Base-by-base conservation (phyloP, 2,113 vertebrate species). In the Sprattus sprattus region DNA sequence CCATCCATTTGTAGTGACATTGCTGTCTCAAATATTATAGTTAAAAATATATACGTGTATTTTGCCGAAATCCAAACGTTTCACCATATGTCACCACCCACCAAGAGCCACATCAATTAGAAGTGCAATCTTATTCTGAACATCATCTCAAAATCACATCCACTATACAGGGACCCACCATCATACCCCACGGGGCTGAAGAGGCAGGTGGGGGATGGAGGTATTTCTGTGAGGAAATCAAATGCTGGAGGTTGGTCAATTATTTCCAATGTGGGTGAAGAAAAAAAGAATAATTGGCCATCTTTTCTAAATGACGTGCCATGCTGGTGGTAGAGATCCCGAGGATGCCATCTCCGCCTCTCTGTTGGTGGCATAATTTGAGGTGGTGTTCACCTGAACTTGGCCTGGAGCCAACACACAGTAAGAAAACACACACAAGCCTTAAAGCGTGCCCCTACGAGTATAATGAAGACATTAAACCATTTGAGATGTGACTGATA, bases 281-380 rank as follows among this genome's bases (percentile, higher is more conserved):
- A 93, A 75, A 95, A 94, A 93, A 75, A 95, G 94, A 94, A 94
- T 95, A 95, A 95, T 94, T 93, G 94, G 92, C 94, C 93, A 95
- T 95, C n/a, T n/a, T 95, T 95, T 90, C 93, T 93, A 95, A 94
- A 95, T 88, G 94, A 93, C 89, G 92, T 94, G 91, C 87, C 94
- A 92, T 89, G 94, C 93, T 93, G 95, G 91, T 90, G 91, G 88
- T 89, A 86, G 88, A 89, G 92, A 93, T 95, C 92, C 93, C 94
- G 93, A 92, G 92, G 92, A 94, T 92, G 92, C 91, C 89, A 90
- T 89, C 91, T 92, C 88, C 87, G 93, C 94, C 91, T 95, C 94
- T 93, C 94, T 94, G 95, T 94, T 94, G 95, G 95, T 95, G 90
- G 84, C 92, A 92, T 95, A 94, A 95, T 96, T 95, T 94, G 91